phyloP scores from a whole-genome alignment of 2,797 vertebrate genomes.

The Enteromius fasciolatus region DNA sequence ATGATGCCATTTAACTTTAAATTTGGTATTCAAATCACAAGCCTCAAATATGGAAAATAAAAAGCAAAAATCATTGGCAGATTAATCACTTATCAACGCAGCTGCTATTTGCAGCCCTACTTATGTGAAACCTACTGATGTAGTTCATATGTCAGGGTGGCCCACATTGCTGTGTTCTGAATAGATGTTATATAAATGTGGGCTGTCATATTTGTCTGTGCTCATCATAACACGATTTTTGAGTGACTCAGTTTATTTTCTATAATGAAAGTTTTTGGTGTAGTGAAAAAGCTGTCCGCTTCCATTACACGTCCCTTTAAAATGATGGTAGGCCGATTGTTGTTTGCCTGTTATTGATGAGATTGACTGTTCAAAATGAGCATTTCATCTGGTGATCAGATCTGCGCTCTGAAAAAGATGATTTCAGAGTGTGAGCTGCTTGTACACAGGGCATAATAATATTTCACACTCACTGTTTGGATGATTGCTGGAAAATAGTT shows the following conservation, averaged over 20 bases:
- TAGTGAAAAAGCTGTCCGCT: not conserved
- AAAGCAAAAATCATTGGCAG: not conserved
- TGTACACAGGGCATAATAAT: not conserved
- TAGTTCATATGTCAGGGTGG: not conserved
- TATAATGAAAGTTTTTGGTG: not conserved
- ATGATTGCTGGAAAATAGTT: not conserved
- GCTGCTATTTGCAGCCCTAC: not conserved
- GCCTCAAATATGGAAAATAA: not conserved
- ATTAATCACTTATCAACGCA: not conserved
- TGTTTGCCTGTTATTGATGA: not conserved
- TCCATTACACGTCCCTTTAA: not conserved
- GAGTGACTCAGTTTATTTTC: not conserved
- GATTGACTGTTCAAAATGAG: not conserved
- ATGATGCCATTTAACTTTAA: not conserved
- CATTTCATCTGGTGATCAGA: not conserved
- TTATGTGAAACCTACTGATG: not conserved
- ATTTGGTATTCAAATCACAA: not conserved
- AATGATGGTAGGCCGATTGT: not conserved
- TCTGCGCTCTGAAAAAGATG: not conserved
- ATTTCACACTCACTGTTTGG: not conserved
- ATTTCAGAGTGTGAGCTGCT: not conserved
- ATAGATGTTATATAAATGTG: constrained; percentile 18
- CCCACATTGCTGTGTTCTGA: not conserved
- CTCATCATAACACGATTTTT: not conserved
- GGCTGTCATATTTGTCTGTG: not conserved